phyloP scores from a whole-genome alignment of 2,888 invertebrate species.

The Metellina segmentata region DNA sequence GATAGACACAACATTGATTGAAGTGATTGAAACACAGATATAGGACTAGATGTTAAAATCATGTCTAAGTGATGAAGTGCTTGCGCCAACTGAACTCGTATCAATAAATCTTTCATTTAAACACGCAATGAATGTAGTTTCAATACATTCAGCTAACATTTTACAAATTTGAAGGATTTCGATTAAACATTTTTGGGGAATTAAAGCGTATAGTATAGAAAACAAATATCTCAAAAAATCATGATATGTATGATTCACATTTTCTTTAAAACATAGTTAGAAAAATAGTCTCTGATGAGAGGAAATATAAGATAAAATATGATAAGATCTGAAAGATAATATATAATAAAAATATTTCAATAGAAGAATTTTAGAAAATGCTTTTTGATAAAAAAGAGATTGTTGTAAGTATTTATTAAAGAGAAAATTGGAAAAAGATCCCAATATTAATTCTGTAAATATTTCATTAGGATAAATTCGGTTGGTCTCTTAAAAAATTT shows the following conservation, averaged over 20 bases:
- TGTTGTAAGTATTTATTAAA: neutral
- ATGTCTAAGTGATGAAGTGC: constrained; percentile 52
- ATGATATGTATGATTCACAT: constrained; percentile 53
- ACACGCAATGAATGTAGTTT: constrained; percentile 46
- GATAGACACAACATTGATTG: constrained; percentile 29
- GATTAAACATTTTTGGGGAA: constrained; percentile 5
- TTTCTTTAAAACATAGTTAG: constrained; percentile 40
- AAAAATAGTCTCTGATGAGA: constrained; percentile 59
- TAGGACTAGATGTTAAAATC: constrained; percentile 38
- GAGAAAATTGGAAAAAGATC: constrained; percentile 1
- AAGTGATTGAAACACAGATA: constrained; percentile 42
- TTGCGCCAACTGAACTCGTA: constrained; percentile 26
- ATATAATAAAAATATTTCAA: constrained; percentile 26
- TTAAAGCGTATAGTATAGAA: constrained; percentile 19
- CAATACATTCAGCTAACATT: constrained; percentile 65
- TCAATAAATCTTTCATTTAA: constrained; percentile 22
- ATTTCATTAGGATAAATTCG: neutral
- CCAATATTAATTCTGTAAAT: neutral
- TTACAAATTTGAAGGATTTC: neutral
- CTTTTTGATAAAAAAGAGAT: neutral
- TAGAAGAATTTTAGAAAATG: constrained; percentile 36
- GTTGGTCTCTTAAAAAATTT: neutral
- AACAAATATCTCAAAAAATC: constrained; percentile 18
- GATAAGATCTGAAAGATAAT: constrained; percentile 19
- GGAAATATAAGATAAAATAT: neutral